These are phyloP conservation scores for Neodiprion pinetum DNA, from an alignment of 1,140 invertebrate genomes.

Conservation along the genomic window DNA sequence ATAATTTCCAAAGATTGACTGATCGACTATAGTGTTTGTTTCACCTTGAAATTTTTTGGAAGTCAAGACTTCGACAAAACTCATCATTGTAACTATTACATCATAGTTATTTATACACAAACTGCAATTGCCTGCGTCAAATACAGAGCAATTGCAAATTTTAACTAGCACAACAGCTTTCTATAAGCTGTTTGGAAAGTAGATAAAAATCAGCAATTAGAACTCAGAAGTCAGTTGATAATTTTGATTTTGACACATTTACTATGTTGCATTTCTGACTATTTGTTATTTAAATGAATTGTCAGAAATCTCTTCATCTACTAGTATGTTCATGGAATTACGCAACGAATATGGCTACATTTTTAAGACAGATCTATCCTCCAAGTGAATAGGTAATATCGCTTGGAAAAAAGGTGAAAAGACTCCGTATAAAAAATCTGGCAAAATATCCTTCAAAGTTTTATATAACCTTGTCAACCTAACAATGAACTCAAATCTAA, in stretches of 20 bases:
- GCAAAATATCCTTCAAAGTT: background rate
- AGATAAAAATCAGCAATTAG: too few species aligned
- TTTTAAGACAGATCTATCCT: background rate
- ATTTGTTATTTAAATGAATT: background rate
- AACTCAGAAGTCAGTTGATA: too few species aligned
- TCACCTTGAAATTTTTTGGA: too few species aligned
- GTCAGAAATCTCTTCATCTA: background rate
- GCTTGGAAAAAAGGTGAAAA: background rate
- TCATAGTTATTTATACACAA: background rate
- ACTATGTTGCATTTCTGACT: too few species aligned
- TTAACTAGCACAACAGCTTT: background rate
- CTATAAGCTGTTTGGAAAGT: too few species aligned
- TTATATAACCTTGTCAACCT: constrained; percentile 2
- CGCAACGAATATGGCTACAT: background rate
- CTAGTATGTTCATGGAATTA: background rate
- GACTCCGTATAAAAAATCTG: background rate
- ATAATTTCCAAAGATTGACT: too few species aligned
- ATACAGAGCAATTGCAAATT: background rate
- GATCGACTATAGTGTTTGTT: too few species aligned
- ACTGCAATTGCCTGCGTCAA: background rate
- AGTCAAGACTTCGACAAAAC: too few species aligned
- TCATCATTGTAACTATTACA: too few species aligned
- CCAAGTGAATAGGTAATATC: background rate
- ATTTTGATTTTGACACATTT: too few species aligned
- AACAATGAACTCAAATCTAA: constrained; percentile 26